phyloP scores from a whole-genome alignment of 2,113 vertebrate genomes.

The Grus americana region DNA sequence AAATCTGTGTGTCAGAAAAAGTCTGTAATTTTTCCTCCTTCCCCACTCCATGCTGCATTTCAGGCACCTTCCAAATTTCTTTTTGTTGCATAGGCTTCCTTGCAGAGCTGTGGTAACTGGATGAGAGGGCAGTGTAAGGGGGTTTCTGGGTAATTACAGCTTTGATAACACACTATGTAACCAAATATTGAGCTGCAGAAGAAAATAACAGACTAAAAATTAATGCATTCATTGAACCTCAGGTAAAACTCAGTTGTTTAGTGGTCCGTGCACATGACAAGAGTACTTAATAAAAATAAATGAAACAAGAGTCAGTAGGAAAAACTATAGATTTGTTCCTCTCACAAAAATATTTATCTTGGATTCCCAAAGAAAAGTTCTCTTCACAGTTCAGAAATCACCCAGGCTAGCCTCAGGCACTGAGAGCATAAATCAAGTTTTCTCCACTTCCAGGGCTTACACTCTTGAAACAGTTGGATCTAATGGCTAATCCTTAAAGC shows the following conservation, averaged over 20 bases:
- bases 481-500: background rate
- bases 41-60: background rate
- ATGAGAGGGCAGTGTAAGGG: background rate
- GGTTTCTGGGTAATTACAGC: background rate
- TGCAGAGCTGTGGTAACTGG: background rate
- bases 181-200: background rate
- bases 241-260: background rate
- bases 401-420: background rate
- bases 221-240: background rate
- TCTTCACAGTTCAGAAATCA: background rate
- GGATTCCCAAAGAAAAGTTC: background rate
- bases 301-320: background rate
- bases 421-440: background rate
- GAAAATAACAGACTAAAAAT: background rate
- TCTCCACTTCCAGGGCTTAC: background rate
- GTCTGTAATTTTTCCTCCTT: background rate
- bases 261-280: background rate
- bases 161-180: background rate
- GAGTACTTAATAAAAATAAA: background rate
- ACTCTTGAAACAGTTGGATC: background rate
- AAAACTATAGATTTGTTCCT: background rate
- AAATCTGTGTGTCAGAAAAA: background rate
- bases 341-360: background rate
- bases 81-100: background rate
- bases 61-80: background rate